phyloP scores from a whole-genome alignment of 2,888 invertebrate species.

The Hemaris fuciformis region DNA sequence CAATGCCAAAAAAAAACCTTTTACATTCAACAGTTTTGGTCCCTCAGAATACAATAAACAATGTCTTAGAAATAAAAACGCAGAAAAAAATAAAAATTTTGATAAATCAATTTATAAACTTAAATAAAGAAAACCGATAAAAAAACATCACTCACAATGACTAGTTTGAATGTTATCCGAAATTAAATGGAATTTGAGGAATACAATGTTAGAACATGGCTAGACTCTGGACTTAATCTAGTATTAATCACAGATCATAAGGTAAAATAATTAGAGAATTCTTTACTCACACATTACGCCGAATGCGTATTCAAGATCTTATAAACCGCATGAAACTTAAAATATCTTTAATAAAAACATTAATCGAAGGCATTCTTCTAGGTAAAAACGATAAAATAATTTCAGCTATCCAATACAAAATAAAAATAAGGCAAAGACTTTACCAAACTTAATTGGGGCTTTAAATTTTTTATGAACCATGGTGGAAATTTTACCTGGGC shows the following conservation, averaged over 20 bases:
- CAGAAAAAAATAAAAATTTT: not conserved
- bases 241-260: constrained; percentile 1
- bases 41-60: not conserved
- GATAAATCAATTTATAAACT: not conserved
- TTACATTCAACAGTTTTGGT: not conserved
- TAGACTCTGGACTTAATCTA: not conserved
- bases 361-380: not conserved
- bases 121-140: not conserved
- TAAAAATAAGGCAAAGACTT: no score
- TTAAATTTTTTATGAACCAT: no score
- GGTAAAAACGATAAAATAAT: not conserved
- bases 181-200: not conserved
- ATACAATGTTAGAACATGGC: not conserved
- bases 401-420: not conserved
- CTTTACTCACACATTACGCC: not conserved
- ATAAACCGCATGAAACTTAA: not conserved
- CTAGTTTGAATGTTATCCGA: not conserved
- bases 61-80: not conserved
- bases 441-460: no score
- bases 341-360: not conserved
- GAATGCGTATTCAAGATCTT: not conserved
- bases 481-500: no score
- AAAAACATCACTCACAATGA: not conserved
- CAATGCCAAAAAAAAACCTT: not conserved
- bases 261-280: not conserved